phyloP scores from a whole-genome alignment of 2,797 vertebrate genomes.

The Melanotaenia boesemani region DNA sequence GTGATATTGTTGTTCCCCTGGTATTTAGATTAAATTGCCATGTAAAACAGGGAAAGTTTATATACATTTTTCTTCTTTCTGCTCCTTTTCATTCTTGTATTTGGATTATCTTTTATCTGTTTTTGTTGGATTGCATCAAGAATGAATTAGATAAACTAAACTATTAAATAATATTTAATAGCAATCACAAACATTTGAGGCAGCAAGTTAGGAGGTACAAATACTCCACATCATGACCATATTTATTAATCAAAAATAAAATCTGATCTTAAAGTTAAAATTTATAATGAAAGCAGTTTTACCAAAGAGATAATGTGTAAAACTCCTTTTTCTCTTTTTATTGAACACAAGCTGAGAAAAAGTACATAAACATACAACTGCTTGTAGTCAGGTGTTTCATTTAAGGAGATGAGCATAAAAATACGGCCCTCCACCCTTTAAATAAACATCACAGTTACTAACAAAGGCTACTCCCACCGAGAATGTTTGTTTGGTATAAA shows the following conservation, averaged over 20 bases:
- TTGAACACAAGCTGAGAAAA: background rate
- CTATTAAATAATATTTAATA: background rate
- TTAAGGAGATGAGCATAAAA: background rate
- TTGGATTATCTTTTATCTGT: no score
- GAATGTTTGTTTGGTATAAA: background rate
- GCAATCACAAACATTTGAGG: background rate
- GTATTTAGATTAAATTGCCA: no score
- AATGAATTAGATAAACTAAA: no score
- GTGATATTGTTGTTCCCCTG: no score
- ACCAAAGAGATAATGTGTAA: background rate
- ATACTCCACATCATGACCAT: background rate
- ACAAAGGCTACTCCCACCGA: background rate
- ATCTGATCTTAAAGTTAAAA: background rate
- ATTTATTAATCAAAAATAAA: background rate
- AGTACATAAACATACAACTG: background rate
- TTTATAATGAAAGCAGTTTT: background rate
- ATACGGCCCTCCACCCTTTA: background rate
- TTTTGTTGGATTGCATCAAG: no score
- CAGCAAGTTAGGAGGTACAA: background rate
- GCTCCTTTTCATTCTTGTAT: no score
- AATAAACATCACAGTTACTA: no score
- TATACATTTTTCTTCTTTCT: no score
- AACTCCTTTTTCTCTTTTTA: background rate
- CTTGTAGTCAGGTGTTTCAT: background rate
- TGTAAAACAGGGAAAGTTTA: no score